Base-by-base conservation (phyloP, 2,797 vertebrate genomes). In the Peromyscus attwateri region DNA sequence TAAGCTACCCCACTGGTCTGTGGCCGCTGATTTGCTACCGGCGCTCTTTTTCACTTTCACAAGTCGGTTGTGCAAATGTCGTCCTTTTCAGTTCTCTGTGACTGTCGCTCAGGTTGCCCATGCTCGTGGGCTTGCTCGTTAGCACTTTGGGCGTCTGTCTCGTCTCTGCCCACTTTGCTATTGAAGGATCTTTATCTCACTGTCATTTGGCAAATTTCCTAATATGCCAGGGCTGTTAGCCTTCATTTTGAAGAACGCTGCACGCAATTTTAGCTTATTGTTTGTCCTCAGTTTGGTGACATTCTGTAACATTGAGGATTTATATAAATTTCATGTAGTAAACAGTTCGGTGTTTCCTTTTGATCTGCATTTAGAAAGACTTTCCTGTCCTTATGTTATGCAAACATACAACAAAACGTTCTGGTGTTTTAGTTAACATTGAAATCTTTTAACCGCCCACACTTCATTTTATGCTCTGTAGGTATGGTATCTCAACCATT, bases 271-370 rank as follows among this genome's bases (percentile, higher is more conserved):
- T 6, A 79, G 37, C n/a, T 93, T 80, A 31, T 75, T 81, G 34
- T 80, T 90, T 96, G 79, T 37, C 71, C 93, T 95, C 91, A 34
- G 31, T 94, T 96, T 95, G 93, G 57, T 96, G 76, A 92, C 34
- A 76, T 89, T 87, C 79, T 94, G 80, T 94, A 64, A 62, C 55
- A 91, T 16, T 31, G 40, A 70, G 52, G 40, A 52, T 87, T 87
- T 89, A 52, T 9, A 62, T 77, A 87, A 94, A 92, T 43, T 95
- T 49, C 76, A 77, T 52, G 6, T 93, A 76, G 57, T 90, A 89
- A 97, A 76, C 19, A 87, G 82, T 95, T 68, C 46, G 43, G 27
- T 77, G 66, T 97, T 91, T 93, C 80, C 87, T 96, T 94, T 70
- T 76, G 46, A 94, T 91, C 62, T 89, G 87, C 75, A 12, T 87